Evolutionary conservation across 2,113 vertebrate species (phyloP), one percentile per base, ranked within the genome.

Genomic region (Gobiocypris rarus): DNA sequence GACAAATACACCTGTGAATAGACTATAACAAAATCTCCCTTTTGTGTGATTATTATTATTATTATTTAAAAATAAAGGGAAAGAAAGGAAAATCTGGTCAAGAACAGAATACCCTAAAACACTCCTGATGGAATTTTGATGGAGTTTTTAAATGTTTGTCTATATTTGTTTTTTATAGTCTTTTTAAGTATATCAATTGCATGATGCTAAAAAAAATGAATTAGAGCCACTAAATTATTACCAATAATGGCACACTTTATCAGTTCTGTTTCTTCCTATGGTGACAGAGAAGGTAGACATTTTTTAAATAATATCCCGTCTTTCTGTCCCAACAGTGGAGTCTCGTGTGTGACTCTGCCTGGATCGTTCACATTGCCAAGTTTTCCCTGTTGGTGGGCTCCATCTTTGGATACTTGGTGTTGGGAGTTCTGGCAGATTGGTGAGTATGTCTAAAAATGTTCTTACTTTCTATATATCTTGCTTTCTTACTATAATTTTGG

Each of bases 321-420:
- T 80, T 65, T 93, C 90, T 93, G 63, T 91, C 84, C 94, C 56
- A 89, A 26, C 92, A 99, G 98, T 99, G 97, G 97, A 95, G 96
- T 91, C 95, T 99, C 92, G 96, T 99, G 91, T 98, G 97, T 88
- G 94, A 96, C 14, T 96, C 95, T 13, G 93, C 95, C 75, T 97
- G 96, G 96, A 97, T 96, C 91, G 97, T 99, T 86, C 97, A 99
- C 88, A 98, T 99, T 83, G 97, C 97, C 84, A 99, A 98, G 88
- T 99, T 99, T 91, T 98, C 98, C 65, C 93, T 99, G 26, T 92
- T 98, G 90, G 98, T 99, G 89, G 98, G 98, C 75, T 96, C 97
- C 92, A 99, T 99, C 93, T 98, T 99, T 31, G 98, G 98, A 87
- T 98, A 97, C 91, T 92, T 99, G 91, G 96, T 99, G 91, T 97